Percentiles rank a stretch among this genome's conserved stretches.
These are phyloP conservation scores for Saccopteryx bilineata DNA, from an alignment of 2,113 vertebrate species.

Conservation along the genomic window DNA sequence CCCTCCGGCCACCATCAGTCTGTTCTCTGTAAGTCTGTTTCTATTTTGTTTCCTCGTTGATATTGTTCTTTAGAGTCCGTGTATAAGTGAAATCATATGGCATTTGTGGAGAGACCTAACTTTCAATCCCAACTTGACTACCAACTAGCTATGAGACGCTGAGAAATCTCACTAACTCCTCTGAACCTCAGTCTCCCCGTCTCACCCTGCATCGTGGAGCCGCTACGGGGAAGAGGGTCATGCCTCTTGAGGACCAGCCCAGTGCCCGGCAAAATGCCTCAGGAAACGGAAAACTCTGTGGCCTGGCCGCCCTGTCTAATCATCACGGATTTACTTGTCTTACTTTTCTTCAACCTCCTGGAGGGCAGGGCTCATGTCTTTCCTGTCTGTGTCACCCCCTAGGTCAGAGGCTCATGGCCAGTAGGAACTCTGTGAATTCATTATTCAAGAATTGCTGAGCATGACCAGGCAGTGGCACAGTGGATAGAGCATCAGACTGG, in stretches of 20 bases:
- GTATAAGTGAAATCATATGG: background rate
- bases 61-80: background rate
- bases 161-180: background rate
- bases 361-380: background rate
- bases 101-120: background rate
- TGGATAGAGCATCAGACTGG: no score
- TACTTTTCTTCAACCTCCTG: background rate
- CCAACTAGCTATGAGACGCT: background rate
- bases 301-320: no score
- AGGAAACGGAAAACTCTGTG: background rate
- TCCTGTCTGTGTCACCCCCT: no score
- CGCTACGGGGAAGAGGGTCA: background rate
- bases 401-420: background rate
- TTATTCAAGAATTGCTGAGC: background rate
- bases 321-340: background rate
- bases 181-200: background rate
- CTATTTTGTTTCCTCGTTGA: background rate
- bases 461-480: no score
- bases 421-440: background rate
- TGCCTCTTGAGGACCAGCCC: background rate
- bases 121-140: background rate
- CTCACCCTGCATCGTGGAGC: background rate
- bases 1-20: background rate
- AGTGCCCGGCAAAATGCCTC: background rate
- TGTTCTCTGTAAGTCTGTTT: background rate